Base-by-base conservation (phyloP, 53 echinoderm and acorn worm genomes). In the Holothuria scabra region DNA sequence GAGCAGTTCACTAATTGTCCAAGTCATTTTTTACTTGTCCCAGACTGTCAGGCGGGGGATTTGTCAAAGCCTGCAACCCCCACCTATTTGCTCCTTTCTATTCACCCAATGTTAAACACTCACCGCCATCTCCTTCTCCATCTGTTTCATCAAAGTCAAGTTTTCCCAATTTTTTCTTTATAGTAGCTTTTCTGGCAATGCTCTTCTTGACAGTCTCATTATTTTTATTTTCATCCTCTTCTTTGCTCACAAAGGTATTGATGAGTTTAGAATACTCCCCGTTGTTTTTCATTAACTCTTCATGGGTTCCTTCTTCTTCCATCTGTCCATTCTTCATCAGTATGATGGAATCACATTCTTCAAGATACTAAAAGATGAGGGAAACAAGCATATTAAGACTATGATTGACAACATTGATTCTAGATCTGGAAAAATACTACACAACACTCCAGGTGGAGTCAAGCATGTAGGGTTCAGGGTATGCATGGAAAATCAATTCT, bases 321-420 rank as follows among this genome's bases (percentile, higher is more conserved):
- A 95, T 93, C 19, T 22, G 6, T 6, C 95, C 95, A 60, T 93
- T 93, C 74, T 93, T 87, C 91, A 95, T 89, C 49, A 95, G 79
- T 12, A 95, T 79, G 32, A 95, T 84, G 67, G 91, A 66, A 67
- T 95, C 95, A 46, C 95, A 95, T 61, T 95, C 91, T 76, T 90
- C 80, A 20, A 95, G 91, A 56, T 93, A 95, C 95, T 95, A 61
- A 25, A 65, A 38, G 63, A 29, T 37, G 55, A 57, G 48, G 29
- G 28, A 60, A 19, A n/a, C 18, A 18, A 52, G 2, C 18, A 18
- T 8, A 41, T 41, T 41, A 10, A 41, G 41, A 41, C 41, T 0
- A 41, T 2, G 6, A 35, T n/a, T n/a, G n/a, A n/a, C n/a, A n/a
- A n/a, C n/a, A n/a, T n/a, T n/a, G n/a, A n/a, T n/a, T n/a, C n/a